A percentile compares a stretch with the other conserved stretches of the same genome.
These are phyloP conservation scores for Tautogolabrus adspersus DNA, from an alignment of 2,113 vertebrate species.

Conservation along the genomic window DNA sequence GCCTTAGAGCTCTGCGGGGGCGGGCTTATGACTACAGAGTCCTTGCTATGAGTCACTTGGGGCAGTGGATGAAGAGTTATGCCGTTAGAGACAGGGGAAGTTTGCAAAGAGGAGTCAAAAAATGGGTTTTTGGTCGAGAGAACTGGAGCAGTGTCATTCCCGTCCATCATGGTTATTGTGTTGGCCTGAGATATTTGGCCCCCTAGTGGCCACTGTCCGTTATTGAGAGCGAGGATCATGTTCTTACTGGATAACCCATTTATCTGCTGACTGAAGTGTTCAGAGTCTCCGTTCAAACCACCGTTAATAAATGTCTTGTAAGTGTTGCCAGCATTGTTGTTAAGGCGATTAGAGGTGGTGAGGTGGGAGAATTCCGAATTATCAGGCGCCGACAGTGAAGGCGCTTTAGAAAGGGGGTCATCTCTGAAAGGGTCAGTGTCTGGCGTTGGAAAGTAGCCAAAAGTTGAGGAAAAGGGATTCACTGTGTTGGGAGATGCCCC, in stretches of 20 bases:
- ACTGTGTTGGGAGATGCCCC: constrained; percentile 86
- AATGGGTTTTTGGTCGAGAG: constrained; percentile 82
- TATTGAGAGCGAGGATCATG: constrained; percentile 85
- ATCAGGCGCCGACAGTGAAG: constrained; percentile 72
- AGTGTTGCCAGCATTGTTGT: constrained; percentile 64
- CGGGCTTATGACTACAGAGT: constrained; percentile 91
- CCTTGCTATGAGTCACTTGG: constrained; percentile 75
- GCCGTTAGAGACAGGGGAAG: constrained; percentile 78
- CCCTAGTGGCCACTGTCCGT: constrained; percentile 84
- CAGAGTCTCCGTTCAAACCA: constrained; percentile 81
- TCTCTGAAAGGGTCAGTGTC: constrained; percentile 93
- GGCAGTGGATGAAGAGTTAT: constrained; percentile 67
- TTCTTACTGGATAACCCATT: constrained; percentile 88
- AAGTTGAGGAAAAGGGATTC: constrained; percentile 85
- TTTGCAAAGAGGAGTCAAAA: constrained; percentile 81
- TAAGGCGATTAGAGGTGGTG: constrained; percentile 77
- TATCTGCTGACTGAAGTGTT: constrained; percentile 86
- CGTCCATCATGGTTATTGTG: constrained; percentile 83
- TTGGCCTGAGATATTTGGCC: constrained; percentile 75
- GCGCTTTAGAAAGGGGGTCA: constrained; percentile 87
- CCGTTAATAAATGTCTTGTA: constrained; percentile 73
- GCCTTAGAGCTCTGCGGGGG: constrained; percentile 93
- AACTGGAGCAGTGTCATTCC: constrained; percentile 77
- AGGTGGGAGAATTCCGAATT: constrained; percentile 76
- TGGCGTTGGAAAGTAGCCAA: constrained; percentile 92